phyloP scores from a whole-genome alignment of 2,797 vertebrate genomes.

The Tokudaia muenninki region DNA sequence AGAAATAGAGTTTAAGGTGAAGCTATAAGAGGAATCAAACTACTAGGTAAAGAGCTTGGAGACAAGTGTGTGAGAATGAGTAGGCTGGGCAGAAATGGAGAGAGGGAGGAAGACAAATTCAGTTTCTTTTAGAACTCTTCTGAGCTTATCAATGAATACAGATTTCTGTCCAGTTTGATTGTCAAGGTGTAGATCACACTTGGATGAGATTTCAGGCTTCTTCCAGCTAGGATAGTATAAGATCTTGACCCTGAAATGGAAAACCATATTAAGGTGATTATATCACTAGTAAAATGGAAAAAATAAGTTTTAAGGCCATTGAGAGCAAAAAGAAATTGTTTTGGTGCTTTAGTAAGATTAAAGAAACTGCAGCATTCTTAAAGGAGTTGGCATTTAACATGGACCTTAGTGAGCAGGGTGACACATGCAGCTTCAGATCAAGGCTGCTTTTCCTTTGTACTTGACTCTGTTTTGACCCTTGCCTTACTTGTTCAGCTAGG shows the following conservation, averaged over 20 bases:
- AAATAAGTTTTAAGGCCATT: background rate
- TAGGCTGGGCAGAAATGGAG: background rate
- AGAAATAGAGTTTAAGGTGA: background rate
- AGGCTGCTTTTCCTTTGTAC: background rate
- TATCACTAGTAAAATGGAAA: background rate
- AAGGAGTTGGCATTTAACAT: background rate
- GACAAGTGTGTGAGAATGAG: background rate
- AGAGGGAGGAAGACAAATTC: background rate
- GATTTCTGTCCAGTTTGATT: rapidly evolving
- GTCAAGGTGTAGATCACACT: background rate
- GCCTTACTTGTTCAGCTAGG: constrained; percentile 93
- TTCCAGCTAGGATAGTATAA: background rate
- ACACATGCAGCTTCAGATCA: background rate
- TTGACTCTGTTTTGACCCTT: constrained; percentile 83
- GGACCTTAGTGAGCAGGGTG: background rate
- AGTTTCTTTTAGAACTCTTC: background rate
- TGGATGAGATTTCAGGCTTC: background rate
- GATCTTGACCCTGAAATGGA: background rate
- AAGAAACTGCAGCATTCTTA: background rate
- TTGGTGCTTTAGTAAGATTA: background rate
- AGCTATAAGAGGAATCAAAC: background rate
- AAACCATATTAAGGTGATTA: background rate
- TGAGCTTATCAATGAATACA: background rate
- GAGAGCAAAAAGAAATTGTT: constrained; percentile 9
- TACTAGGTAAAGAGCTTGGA: background rate